These are phyloP conservation scores for Marmota monax DNA, from an alignment of 2,113 vertebrate species.

Conservation along the genomic window DNA sequence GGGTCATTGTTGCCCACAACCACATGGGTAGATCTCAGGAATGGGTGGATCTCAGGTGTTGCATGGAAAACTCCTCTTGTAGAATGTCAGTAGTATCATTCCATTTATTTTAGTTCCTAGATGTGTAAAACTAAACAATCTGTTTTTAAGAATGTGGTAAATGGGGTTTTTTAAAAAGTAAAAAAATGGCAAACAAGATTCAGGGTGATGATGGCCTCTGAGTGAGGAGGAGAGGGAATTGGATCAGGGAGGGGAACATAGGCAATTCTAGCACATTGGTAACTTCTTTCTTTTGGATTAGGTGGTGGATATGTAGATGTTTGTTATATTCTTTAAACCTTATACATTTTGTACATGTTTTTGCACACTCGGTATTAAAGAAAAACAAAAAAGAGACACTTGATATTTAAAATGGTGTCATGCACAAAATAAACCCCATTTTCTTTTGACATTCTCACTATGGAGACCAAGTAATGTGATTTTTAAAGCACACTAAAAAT, in stretches of 20 bases:
- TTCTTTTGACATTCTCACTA: conserved; percentile 33
- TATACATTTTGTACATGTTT: not conserved
- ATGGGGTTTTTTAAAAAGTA: conserved; percentile 26
- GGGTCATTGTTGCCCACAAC: not conserved
- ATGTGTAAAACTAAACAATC: not conserved
- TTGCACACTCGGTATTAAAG: not conserved
- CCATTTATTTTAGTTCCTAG: conserved; percentile 19
- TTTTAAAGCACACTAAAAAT: conserved; percentile 42
- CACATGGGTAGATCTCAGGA: not conserved
- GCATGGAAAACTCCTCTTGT: not conserved
- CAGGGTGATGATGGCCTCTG: not conserved
- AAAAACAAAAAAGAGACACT: conserved; percentile 53
- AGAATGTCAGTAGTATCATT: not conserved
- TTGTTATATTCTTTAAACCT: conserved; percentile 21
- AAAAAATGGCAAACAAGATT: not conserved
- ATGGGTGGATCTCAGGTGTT: not conserved
- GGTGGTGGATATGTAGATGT: not conserved
- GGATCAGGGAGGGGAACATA: not conserved
- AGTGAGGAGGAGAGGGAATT: not conserved
- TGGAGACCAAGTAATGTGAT: conserved; percentile 28
- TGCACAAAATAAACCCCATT: not conserved
- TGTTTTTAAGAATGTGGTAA: conserved; percentile 51
- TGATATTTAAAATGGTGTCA: conserved; percentile 50
- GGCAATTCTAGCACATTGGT: not conserved
- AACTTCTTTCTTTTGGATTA: conserved; percentile 20